These are phyloP conservation scores for Elysia chlorotica DNA, from an alignment of 1,140 invertebrate species.

Conservation along the genomic window DNA sequence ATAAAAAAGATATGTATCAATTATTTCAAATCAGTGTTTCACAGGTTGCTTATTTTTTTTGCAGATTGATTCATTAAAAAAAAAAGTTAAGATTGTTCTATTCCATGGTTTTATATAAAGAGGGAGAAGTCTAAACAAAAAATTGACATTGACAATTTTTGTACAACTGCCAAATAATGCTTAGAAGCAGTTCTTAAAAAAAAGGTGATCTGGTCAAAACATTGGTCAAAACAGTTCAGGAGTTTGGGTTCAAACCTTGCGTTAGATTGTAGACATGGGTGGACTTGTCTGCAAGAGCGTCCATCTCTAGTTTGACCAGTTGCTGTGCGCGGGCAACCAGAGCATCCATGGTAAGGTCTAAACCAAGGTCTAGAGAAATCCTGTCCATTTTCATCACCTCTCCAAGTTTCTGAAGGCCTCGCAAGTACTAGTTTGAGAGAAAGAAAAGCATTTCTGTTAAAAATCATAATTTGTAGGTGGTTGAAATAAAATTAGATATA, in stretches of 20 bases:
- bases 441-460: no score
- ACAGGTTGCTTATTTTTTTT: no score
- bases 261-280: slow-evolving; percentile 61
- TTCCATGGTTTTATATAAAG: no score
- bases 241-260: slow-evolving; percentile 38
- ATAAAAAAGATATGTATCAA: no score
- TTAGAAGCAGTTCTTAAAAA: not conserved
- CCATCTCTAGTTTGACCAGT: slow-evolving; percentile 56
- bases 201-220: not conserved
- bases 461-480: no score
- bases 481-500: no score
- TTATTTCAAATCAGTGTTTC: no score
- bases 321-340: slow-evolving; percentile 58
- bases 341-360: slow-evolving; percentile 58
- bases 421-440: slow-evolving; percentile 61
- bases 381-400: slow-evolving; percentile 60
- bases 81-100: no score
- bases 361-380: slow-evolving; percentile 57
- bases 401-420: slow-evolving; percentile 53
- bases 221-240: not conserved
- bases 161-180: not conserved
- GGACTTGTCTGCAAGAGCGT: slow-evolving; percentile 52
- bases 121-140: no score
- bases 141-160: not conserved
- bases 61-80: no score